Percentiles rank a stretch among this genome's conserved stretches.
phyloP scores from a whole-genome alignment of 2,888 invertebrate species.

The Rhagophthalmus giganteus region DNA sequence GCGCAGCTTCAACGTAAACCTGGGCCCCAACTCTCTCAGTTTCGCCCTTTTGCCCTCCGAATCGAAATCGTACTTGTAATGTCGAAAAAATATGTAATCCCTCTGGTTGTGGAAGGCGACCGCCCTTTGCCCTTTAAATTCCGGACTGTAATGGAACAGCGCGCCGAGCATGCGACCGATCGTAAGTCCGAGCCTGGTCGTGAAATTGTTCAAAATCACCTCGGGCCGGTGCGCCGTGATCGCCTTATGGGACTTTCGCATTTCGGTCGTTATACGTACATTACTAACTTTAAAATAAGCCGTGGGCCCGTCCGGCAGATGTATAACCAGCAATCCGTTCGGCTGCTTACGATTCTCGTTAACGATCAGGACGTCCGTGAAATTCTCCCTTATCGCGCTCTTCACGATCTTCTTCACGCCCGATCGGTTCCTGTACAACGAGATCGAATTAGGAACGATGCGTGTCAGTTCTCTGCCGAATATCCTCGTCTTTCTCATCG shows the following conservation, averaged over 20 bases:
- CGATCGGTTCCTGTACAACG: slow-evolving; percentile 83
- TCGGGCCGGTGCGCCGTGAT: slow-evolving; percentile 90
- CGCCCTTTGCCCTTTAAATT: slow-evolving; percentile 89
- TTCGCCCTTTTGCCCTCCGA: slow-evolving; percentile 72
- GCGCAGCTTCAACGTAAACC: slow-evolving; percentile 90
- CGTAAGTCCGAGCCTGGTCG: slow-evolving; percentile 88
- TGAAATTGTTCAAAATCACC: slow-evolving; percentile 94
- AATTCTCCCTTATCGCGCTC: slow-evolving; percentile 77
- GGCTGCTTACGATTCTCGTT: slow-evolving; percentile 94
- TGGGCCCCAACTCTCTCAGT: slow-evolving; percentile 92
- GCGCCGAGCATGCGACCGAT: slow-evolving; percentile 92
- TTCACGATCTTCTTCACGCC: slow-evolving; percentile 92
- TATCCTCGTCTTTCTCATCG: slow-evolving; percentile 82
- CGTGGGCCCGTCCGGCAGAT: slow-evolving; percentile 95
- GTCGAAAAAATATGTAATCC: slow-evolving; percentile 96
- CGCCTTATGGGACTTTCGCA: slow-evolving; percentile 77
- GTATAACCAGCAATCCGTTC: slow-evolving; percentile 89
- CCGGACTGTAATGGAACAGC: slow-evolving; percentile 92
- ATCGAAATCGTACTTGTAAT: slow-evolving; percentile 82
- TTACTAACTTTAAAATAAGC: slow-evolving; percentile 94
- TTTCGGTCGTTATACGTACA: slow-evolving; percentile 85
- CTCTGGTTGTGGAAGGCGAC: slow-evolving; percentile 99
- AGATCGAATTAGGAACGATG: slow-evolving; percentile 89
- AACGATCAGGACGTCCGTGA: slow-evolving; percentile 87
- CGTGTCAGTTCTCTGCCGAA: slow-evolving; percentile 90